phyloP scores from a whole-genome alignment of 2,888 invertebrate species.

The Drosophila prolongata region DNA sequence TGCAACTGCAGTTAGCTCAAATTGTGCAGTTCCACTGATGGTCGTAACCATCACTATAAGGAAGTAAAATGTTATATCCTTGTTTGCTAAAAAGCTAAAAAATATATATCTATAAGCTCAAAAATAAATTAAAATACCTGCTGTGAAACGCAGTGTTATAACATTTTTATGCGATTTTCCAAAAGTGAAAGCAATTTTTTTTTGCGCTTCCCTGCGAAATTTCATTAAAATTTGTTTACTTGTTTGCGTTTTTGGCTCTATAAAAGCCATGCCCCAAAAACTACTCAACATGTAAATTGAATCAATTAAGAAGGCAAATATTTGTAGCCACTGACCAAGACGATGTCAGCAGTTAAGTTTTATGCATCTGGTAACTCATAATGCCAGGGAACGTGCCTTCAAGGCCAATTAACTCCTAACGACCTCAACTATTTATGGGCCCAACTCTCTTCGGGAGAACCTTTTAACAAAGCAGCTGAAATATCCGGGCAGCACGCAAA shows the following conservation, averaged over 20 bases:
- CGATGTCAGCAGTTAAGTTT: slow-evolving; percentile 24
- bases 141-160: background rate
- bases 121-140: slow-evolving; percentile 7
- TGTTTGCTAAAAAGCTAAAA: background rate
- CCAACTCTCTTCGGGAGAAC: slow-evolving; percentile 22
- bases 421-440: slow-evolving; percentile 45
- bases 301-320: slow-evolving; percentile 17
- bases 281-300: slow-evolving; percentile 24
- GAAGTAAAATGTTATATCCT: background rate
- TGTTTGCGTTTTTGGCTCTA: slow-evolving; percentile 13
- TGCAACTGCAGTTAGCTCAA: slow-evolving; percentile 47
- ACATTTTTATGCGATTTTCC: background rate
- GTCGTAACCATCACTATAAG: slow-evolving; percentile 10
- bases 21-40: slow-evolving; percentile 5
- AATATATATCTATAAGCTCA: background rate
- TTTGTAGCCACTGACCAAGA: slow-evolving; percentile 20
- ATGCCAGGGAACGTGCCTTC: slow-evolving; percentile 33
- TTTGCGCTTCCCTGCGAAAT: slow-evolving; percentile 3
- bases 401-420: slow-evolving; percentile 47
- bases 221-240: slow-evolving; percentile 20
- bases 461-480: slow-evolving; percentile 28
- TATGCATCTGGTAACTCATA: slow-evolving; percentile 20
- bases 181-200: background rate
- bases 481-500: slow-evolving; percentile 58
- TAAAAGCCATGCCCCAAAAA: slow-evolving; percentile 3